These are phyloP conservation scores for Falco biarmicus DNA, from an alignment of 2,797 vertebrate genomes.

Conservation along the genomic window DNA sequence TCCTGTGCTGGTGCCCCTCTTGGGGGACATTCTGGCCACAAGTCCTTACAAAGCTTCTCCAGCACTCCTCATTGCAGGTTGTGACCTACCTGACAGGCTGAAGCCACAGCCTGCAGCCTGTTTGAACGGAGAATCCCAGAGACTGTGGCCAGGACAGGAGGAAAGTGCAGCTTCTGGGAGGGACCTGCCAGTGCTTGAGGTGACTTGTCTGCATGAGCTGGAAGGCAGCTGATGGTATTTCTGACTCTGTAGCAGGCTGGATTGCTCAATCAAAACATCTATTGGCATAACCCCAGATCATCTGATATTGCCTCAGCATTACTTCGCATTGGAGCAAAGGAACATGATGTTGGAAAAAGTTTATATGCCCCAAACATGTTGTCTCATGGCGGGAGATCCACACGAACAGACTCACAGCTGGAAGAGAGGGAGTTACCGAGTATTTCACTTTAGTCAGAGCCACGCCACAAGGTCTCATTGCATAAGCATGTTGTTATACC, in stretches of 20 bases:
- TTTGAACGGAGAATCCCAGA: not conserved
- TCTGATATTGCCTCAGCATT: not conserved
- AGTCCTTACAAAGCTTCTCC: not conserved
- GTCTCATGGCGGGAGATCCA: not conserved
- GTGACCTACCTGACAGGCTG: not conserved
- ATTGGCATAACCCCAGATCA: not conserved
- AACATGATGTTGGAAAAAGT: not conserved
- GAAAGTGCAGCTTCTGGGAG: not conserved
- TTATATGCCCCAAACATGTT: not conserved
- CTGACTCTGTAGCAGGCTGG: not conserved
- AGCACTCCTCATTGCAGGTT: not conserved
- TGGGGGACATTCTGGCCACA: not conserved
- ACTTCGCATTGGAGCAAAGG: not conserved
- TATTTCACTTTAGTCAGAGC: not conserved
- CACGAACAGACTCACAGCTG: not conserved
- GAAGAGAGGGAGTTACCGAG: not conserved
- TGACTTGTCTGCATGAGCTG: not conserved
- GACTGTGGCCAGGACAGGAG: not conserved
- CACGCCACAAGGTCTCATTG: not conserved
- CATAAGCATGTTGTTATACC: not conserved
- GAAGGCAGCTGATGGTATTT: not conserved
- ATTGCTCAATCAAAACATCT: not conserved
- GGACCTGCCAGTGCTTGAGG: not conserved
- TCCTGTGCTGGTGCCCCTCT: rapidly evolving
- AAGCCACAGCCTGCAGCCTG: not conserved